phyloP scores from a whole-genome alignment of 2,113 vertebrate genomes.

The Zosterops japonicus region DNA sequence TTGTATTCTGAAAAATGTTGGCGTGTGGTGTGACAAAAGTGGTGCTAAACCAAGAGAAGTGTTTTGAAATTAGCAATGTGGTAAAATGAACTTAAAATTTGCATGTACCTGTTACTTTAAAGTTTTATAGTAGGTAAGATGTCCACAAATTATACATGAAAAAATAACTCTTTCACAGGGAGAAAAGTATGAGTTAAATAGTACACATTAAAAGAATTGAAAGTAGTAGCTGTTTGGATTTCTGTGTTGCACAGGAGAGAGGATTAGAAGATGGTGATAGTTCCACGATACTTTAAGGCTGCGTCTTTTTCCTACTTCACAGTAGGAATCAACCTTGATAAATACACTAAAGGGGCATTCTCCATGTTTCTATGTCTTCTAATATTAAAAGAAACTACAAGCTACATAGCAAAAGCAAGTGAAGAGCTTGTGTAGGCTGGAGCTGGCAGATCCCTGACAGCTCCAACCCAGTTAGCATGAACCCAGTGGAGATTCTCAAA shows the following conservation, averaged over 20 bases:
- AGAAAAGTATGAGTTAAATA: background rate
- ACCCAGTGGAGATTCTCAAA: background rate
- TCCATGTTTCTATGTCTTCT: background rate
- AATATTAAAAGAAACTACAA: background rate
- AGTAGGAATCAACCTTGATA: background rate
- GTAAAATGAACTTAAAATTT: background rate
- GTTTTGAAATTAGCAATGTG: background rate
- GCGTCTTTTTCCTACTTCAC: background rate
- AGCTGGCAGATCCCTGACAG: background rate
- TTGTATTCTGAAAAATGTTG: background rate
- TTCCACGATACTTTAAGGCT: background rate
- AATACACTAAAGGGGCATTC: background rate
- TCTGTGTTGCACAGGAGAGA: background rate
- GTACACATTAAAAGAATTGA: background rate
- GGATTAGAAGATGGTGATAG: background rate
- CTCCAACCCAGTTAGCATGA: background rate
- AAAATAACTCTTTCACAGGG: background rate
- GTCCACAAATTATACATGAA: background rate
- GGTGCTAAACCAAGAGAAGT: background rate
- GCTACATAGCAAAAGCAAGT: accelerated
- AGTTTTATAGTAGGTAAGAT: background rate
- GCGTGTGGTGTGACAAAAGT: background rate
- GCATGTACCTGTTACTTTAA: background rate
- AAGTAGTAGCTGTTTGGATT: background rate
- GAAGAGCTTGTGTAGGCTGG: background rate